Percentiles rank a stretch among this genome's conserved stretches.
phyloP scores from a whole-genome alignment of 2,797 vertebrate genomes.

The Cyprinodon diabolis region DNA sequence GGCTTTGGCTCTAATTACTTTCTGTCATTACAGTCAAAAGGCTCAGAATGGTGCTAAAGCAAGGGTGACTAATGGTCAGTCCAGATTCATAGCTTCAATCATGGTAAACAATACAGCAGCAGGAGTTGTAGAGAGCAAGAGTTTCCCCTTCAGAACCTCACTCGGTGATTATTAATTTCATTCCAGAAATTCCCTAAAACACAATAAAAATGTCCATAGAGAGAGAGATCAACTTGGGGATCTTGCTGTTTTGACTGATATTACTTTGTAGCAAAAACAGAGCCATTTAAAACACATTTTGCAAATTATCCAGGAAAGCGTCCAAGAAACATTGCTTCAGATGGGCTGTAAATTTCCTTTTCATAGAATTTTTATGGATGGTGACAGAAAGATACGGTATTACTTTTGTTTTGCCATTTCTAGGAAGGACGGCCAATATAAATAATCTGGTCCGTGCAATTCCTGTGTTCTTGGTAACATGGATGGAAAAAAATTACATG shows the following conservation, averaged over 20 bases:
- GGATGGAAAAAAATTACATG: not conserved
- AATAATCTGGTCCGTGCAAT: not conserved
- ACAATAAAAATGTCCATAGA: not conserved
- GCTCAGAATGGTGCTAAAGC: conserved; percentile 7
- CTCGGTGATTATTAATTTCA: not conserved
- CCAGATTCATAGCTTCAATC: conserved; percentile 2
- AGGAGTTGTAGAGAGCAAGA: conserved; percentile 23
- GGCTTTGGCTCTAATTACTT: conserved; percentile 42
- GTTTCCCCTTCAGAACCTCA: not conserved
- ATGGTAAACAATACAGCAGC: conserved; percentile 30
- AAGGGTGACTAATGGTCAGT: conserved; percentile 40
- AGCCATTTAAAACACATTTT: not conserved
- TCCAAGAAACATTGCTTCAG: conserved; percentile 1
- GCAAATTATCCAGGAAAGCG: not conserved
- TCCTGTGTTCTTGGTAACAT: not conserved
- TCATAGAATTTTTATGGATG: not conserved
- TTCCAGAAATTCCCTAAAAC: not conserved
- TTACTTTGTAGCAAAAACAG: not conserved
- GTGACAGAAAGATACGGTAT: not conserved
- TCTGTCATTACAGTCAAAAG: conserved; percentile 38
- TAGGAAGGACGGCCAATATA: not conserved
- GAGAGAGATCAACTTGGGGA: not conserved
- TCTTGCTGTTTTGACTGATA: not conserved
- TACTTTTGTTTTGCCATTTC: not conserved
- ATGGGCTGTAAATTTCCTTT: not conserved